Percentiles rank a stretch among this genome's conserved stretches.
Evolutionary conservation across 2,797 vertebrate genomes (phyloP).

Genomic region (Coreius guichenoti): DNA sequence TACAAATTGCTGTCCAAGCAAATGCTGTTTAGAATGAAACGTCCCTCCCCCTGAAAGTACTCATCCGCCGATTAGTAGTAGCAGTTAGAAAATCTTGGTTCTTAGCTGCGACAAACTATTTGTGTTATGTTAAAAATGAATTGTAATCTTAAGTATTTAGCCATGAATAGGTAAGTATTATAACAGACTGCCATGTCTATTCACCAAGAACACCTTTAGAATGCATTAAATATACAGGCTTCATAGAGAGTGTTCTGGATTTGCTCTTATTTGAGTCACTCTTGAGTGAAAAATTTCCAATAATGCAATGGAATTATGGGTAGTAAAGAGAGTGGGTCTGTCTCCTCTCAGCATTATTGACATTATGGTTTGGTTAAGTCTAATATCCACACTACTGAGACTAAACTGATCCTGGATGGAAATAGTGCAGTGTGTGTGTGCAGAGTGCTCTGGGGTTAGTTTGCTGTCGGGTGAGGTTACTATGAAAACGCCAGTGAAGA

Average conservation of each 20-base stretch:
- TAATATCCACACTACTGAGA: slow-evolving; percentile 36
- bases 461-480: slow-evolving; percentile 44
- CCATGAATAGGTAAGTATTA: neutral
- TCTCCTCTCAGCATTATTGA: slow-evolving; percentile 40
- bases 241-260: neutral
- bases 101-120: neutral
- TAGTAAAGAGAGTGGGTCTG: slow-evolving; percentile 61
- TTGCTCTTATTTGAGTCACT: slow-evolving; percentile 21
- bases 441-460: slow-evolving; percentile 4
- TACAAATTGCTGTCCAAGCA: neutral
- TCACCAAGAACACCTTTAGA: slow-evolving; percentile 1
- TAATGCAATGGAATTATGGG: slow-evolving; percentile 59
- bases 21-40: neutral
- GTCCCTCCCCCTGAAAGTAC: neutral
- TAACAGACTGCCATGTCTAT: neutral
- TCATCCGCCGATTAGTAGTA: neutral
- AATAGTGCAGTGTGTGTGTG: slow-evolving; percentile 28
- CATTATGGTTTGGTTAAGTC: slow-evolving; percentile 46
- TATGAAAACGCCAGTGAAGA: slow-evolving; percentile 40
- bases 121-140: neutral
- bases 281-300: slow-evolving; percentile 38
- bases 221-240: neutral
- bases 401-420: slow-evolving; percentile 47
- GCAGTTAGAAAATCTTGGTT: neutral
- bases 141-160: neutral